These are phyloP conservation scores for Hippopotamyrus pictus DNA, from an alignment of 2,797 vertebrate genomes.

Conservation along the genomic window DNA sequence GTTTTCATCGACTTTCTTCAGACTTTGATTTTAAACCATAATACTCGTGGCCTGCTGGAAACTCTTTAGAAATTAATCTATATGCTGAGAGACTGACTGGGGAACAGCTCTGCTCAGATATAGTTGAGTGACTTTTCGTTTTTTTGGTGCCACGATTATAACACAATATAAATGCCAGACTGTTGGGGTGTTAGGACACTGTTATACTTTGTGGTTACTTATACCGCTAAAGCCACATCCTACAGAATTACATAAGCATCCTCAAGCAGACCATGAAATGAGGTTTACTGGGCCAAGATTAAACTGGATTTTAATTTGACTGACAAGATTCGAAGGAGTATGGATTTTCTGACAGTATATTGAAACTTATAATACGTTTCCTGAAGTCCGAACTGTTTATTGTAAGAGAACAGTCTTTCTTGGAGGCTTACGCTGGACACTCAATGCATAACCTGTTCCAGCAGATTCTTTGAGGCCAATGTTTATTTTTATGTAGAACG, in stretches of 20 bases:
- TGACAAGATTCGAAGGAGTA: conserved; percentile 45
- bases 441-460: conserved; percentile 59
- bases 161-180: background rate
- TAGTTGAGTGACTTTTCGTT: background rate
- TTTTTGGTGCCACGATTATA: background rate
- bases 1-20: background rate
- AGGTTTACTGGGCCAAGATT: conserved; percentile 53
- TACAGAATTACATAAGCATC: conserved; percentile 38
- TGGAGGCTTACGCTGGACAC: conserved; percentile 48
- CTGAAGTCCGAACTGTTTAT: conserved; percentile 39
- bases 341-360: conserved; percentile 17
- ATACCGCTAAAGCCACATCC: conserved; percentile 43
- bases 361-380: conserved; percentile 27
- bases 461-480: background rate
- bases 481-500: background rate
- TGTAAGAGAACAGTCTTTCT: conserved; percentile 53
- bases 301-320: conserved; percentile 46
- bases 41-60: background rate
- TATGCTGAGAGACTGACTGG: background rate
- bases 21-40: background rate
- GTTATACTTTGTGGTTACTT: conserved; percentile 37
- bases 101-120: background rate
- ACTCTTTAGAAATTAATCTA: background rate
- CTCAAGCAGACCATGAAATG: conserved; percentile 58
- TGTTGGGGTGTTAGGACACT: conserved; percentile 26